Base-by-base conservation (phyloP, 2,113 vertebrate species). In the Phylloscopus trochiloides region DNA sequence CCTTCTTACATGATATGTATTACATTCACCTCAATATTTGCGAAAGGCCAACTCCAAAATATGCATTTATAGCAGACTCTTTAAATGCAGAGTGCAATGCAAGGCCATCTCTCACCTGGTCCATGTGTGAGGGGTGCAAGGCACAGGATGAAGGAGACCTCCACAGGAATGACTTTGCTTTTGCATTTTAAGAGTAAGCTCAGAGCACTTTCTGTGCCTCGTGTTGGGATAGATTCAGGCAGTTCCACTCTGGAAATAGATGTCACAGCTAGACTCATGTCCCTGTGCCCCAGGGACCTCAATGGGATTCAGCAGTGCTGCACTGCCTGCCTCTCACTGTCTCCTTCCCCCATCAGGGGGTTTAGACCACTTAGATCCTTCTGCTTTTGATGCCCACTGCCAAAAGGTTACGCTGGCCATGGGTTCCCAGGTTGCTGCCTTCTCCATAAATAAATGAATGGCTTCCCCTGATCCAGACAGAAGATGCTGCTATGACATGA, bases 141-240 rank as follows among this genome's bases (percentile, higher is more conserved):
- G 62, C 24, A 28, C 0, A 0, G 47, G 55, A 55, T 50, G 63
- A 74, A 86, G 62, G 43, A 74, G 8, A 8, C 47, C 34, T 71
- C 47, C 28, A 42, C 26, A 62, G 55, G 58, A 66, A 59, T 32
- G 6, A 31, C 38, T 84, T 52, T 42, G 40, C 9, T 84, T 63
- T 48, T 74, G 34, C 16, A n/a, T 34, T 78, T 91, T n/a, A 71
- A 71, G 29, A 61, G 36, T 14, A 61, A 48, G 15, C 63, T 74
- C 57, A n/a, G 40, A 78, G 32, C 1, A 1, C 4, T 54, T 86
- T 66, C 50, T 57, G n/a, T 29, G 48, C 40, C 42, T 52, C 0
- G 0, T 24, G 14, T 21, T 3, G 1, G 61, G 42, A 36, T 8
- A 0, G 4, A 58, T 45, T 59, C 40, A 52, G 52, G 48, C 57